Conservation (phyloP, 1,140 invertebrate species). For the Vanessa tameamea region DNA sequence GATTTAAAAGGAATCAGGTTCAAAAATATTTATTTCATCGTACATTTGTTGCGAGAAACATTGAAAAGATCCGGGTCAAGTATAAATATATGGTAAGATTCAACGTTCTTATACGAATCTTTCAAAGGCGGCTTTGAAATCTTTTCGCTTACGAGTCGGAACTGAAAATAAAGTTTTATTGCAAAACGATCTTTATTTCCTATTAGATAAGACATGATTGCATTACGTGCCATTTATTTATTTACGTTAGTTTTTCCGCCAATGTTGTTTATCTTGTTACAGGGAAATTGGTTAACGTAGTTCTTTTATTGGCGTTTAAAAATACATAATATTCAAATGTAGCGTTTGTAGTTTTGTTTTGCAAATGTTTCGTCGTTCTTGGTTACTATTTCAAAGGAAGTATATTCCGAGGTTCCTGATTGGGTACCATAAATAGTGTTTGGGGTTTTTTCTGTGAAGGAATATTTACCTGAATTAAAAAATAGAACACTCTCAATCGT, state of each 20-base stretch:
- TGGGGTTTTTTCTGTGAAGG: too few relatives aligned
- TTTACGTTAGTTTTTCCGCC: neutral
- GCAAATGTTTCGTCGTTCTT: too few relatives aligned
- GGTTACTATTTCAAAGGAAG: too few relatives aligned
- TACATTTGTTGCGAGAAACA: slow-evolving; percentile 20
- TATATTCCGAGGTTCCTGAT: too few relatives aligned
- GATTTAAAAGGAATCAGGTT: slow-evolving; percentile 1
- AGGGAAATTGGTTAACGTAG: neutral
- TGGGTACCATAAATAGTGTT: too few relatives aligned
- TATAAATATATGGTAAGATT: slow-evolving; percentile 23
- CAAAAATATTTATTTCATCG: neutral
- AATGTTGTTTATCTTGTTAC: neutral
- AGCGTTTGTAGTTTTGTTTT: too few relatives aligned
- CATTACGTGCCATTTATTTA: neutral
- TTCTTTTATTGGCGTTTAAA: neutral
- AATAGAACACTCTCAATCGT: too few relatives aligned
- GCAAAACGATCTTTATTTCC: neutral
- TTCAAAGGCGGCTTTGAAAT: slow-evolving; percentile 25
- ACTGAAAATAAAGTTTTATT: slow-evolving; percentile 19
- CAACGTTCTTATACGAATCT: slow-evolving; percentile 14
- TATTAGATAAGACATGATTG: neutral
- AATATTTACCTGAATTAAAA: too few relatives aligned
- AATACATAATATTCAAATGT: too few relatives aligned
- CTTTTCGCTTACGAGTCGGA: slow-evolving; percentile 13
- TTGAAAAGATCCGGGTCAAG: slow-evolving; percentile 29